Percentiles rank a stretch among this genome's conserved stretches.
Conservation (phyloP, 2,888 invertebrate species). For the Ennomos fuscantarius region DNA sequence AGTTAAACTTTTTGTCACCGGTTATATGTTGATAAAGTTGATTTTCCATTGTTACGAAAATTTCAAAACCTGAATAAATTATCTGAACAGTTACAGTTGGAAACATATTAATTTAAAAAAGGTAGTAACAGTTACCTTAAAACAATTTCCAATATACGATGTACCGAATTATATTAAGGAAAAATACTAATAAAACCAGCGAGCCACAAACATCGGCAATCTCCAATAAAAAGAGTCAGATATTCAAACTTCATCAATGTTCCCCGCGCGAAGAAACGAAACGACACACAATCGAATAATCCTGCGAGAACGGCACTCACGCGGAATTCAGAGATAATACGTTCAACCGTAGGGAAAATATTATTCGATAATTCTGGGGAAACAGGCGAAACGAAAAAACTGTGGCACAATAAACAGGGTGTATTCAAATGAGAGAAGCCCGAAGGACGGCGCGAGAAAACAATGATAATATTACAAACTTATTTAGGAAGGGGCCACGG, state of each 20-base stretch:
- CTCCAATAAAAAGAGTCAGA: slow-evolving; percentile 35
- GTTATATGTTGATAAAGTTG: slow-evolving; percentile 18
- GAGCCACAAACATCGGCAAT: slow-evolving; percentile 31
- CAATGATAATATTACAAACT: slow-evolving; percentile 82
- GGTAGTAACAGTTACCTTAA: too few species aligned
- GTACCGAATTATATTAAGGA: neutral
- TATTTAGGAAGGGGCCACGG: slow-evolving; percentile 67
- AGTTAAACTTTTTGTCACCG: slow-evolving; percentile 20
- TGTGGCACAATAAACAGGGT: slow-evolving; percentile 76
- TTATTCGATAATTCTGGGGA: slow-evolving; percentile 74
- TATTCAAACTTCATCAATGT: slow-evolving; percentile 46
- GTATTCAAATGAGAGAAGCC: slow-evolving; percentile 77
- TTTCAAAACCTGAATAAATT: too few species aligned
- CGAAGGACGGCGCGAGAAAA: slow-evolving; percentile 62
- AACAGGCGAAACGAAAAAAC: slow-evolving; percentile 56
- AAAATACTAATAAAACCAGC: slow-evolving; percentile 21
- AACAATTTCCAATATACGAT: neutral
- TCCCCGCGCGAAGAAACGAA: slow-evolving; percentile 41
- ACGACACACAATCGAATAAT: slow-evolving; percentile 65
- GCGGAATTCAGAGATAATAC: slow-evolving; percentile 68
- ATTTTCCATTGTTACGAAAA: slow-evolving; percentile 1
- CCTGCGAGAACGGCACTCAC: slow-evolving; percentile 54
- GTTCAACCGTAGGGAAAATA: slow-evolving; percentile 68
- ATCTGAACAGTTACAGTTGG: too few species aligned
- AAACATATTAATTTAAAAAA: too few species aligned